Conservation (phyloP, 2,888 invertebrate genomes). For the Neoscelio sp. region DNA sequence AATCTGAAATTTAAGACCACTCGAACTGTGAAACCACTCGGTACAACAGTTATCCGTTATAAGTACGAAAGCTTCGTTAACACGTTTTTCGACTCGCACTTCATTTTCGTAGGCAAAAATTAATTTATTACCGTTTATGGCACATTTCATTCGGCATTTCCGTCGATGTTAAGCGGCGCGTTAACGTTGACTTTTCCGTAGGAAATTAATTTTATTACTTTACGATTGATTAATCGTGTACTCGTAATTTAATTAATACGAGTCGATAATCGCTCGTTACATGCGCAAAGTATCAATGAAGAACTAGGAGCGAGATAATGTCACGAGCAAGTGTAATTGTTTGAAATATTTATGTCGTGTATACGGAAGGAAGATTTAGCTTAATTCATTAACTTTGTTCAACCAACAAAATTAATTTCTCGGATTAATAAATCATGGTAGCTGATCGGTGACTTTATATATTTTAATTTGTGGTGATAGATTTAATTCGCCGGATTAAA, state of each 20-base stretch:
- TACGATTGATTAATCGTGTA: slow-evolving; percentile 35
- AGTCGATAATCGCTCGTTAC: slow-evolving; percentile 54
- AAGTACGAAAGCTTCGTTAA: slow-evolving; percentile 30
- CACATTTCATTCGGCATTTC: slow-evolving; percentile 12
- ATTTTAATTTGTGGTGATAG: too few species aligned
- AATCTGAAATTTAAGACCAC: slow-evolving; percentile 45
- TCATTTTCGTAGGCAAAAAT: slow-evolving; percentile 19
- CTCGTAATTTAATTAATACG: slow-evolving; percentile 30
- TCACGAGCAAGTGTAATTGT: slow-evolving; percentile 30
- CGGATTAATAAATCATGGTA: too few species aligned
- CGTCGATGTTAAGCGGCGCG: slow-evolving; percentile 19
- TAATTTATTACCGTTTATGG: slow-evolving; percentile 18
- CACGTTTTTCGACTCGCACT: slow-evolving; percentile 29
- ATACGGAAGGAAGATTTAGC: too few species aligned
- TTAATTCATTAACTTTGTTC: too few species aligned
- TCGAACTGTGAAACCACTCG: slow-evolving; percentile 21
- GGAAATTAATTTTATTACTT: slow-evolving; percentile 27
- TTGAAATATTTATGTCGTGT: not conserved
- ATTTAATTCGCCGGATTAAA: too few species aligned
- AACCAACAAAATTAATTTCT: too few species aligned
- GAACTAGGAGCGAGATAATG: slow-evolving; percentile 42
- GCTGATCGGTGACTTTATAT: too few species aligned
- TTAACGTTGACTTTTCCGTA: slow-evolving; percentile 26
- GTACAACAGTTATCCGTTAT: slow-evolving; percentile 30
- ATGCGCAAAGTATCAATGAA: slow-evolving; percentile 20